A percentile compares a stretch with the other conserved stretches of the same genome.
These are phyloP conservation scores for Dinothrombium tinctorium DNA, from an alignment of 1,140 invertebrate species.

Conservation along the genomic window DNA sequence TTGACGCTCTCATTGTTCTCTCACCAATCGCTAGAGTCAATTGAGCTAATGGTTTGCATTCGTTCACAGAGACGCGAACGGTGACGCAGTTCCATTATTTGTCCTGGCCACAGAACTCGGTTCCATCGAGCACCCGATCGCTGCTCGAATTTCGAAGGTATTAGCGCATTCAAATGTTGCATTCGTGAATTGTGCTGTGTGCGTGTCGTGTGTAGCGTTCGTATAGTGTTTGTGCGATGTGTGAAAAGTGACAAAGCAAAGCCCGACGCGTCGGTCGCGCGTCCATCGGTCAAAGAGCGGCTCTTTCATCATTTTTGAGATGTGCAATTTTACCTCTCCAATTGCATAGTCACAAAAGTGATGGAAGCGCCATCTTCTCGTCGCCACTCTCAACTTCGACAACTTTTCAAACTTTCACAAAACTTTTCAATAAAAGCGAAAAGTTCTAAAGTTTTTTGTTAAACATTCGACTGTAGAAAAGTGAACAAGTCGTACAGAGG, in stretches of 20 bases:
- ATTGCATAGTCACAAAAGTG: conserved; percentile 43
- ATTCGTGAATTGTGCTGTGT: no score
- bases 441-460: not conserved
- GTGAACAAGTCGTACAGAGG: conserved; percentile 98
- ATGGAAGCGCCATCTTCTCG: conserved; percentile 19
- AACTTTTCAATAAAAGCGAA: not conserved
- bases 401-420: no score
- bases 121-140: conserved; percentile 75
- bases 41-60: no score
- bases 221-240: no score
- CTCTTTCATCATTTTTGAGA: conserved; percentile 32
- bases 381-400: not conserved
- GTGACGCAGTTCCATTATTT: conserved; percentile 99
- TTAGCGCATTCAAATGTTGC: conserved; percentile 1
- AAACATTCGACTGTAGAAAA: no score
- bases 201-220: no score
- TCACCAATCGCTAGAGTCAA: no score
- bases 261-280: no score
- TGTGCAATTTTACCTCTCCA: conserved; percentile 29
- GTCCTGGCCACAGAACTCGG: conserved; percentile 78
- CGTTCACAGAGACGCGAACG: no score
- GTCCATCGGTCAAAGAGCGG: no score
- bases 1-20: no score
- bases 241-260: not conserved
- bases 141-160: conserved; percentile 85